Conservation (phyloP, 2,888 invertebrate species). For the Carcina quercana region DNA sequence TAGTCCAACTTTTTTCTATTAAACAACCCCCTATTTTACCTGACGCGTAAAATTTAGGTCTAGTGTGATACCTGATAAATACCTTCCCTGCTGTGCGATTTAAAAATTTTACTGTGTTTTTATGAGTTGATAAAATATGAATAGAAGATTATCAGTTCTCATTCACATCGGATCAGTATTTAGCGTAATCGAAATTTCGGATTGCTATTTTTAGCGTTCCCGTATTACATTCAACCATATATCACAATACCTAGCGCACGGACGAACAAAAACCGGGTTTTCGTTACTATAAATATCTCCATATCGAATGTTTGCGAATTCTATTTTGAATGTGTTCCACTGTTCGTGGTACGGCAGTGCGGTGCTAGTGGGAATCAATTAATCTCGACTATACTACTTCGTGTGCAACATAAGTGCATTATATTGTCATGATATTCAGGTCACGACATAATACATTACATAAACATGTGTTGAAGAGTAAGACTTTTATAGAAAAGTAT, state of each 20-base stretch:
- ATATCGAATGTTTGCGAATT: constrained; percentile 71
- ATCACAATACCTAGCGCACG: constrained; percentile 58
- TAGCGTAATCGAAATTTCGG: constrained; percentile 36
- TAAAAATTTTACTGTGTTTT: constrained; percentile 9
- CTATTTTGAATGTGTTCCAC: constrained; percentile 62
- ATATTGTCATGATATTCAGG: too few relatives aligned
- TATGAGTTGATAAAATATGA: not conserved
- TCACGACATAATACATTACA: too few relatives aligned
- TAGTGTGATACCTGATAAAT: constrained; percentile 28
- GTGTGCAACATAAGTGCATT: too few relatives aligned
- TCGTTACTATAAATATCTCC: constrained; percentile 66
- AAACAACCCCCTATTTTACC: constrained; percentile 19
- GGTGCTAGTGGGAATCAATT: too few relatives aligned
- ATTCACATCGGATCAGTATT: constrained; percentile 19
- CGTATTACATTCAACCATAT: constrained; percentile 50
- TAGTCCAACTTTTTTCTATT: constrained; percentile 34
- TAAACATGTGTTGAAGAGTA: too few relatives aligned
- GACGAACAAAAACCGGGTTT: constrained; percentile 65
- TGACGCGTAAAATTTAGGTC: constrained; percentile 17
- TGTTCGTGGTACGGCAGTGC: constrained; percentile 21
- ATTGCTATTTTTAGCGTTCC: constrained; percentile 51
- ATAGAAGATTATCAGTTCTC: constrained; percentile 1
- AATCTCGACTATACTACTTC: too few relatives aligned
- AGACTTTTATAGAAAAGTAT: too few relatives aligned
- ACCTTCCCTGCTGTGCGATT: constrained; percentile 40